Conservation (phyloP, 1,140 invertebrate species). For the Drosophila kepulauana region DNA sequence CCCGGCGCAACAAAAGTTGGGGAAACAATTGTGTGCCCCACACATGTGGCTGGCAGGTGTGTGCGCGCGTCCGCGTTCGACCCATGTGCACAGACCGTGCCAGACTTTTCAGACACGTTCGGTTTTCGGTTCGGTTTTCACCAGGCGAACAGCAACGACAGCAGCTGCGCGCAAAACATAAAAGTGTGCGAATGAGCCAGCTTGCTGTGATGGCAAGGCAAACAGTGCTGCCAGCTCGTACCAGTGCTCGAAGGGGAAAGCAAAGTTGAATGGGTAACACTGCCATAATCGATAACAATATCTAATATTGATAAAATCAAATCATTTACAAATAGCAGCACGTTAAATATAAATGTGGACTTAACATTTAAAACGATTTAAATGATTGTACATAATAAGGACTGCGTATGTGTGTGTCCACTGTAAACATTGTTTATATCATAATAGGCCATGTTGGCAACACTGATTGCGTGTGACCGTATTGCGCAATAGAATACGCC, state of each 20-base stretch:
- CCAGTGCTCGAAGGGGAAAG: not conserved
- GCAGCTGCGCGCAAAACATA: not conserved
- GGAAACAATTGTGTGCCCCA: conserved; percentile 61
- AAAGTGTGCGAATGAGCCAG: conserved; percentile 2
- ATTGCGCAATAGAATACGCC: no score
- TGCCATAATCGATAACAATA: not conserved
- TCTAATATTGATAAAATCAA: no score
- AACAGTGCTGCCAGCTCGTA: conserved; percentile 11
- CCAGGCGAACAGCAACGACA: conserved; percentile 57
- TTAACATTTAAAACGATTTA: no score
- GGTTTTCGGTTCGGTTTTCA: conserved; percentile 79
- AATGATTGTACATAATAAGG: no score
- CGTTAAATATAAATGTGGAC: no score
- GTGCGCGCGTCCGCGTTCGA: conserved; percentile 16
- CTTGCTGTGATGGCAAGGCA: not conserved
- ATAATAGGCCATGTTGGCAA: no score
- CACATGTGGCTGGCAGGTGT: conserved; percentile 47
- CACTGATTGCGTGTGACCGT: no score
- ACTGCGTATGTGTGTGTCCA: no score
- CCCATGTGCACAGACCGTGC: conserved; percentile 76
- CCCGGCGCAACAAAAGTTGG: conserved; percentile 32
- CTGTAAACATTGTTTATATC: no score
- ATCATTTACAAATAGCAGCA: no score
- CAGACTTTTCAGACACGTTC: conserved; percentile 82
- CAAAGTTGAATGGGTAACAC: not conserved